Percentiles rank a stretch among this genome's conserved stretches.
phyloP scores from a whole-genome alignment of 2,888 invertebrate genomes.

The Hydraecia micacea region DNA sequence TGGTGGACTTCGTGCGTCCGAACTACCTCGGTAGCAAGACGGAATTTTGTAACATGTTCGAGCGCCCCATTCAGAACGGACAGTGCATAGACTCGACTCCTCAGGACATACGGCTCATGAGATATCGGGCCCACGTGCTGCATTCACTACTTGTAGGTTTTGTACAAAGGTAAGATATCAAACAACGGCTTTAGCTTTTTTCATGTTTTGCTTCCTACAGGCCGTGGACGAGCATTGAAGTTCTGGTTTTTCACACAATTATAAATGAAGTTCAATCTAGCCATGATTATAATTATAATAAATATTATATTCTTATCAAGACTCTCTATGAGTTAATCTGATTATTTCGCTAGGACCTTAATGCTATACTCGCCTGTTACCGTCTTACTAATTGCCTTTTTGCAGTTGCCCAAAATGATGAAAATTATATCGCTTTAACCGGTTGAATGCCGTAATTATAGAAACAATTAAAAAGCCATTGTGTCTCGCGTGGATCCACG shows the following conservation, averaged over 20 bases:
- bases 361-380: background rate
- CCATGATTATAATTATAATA: background rate
- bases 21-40: constrained; percentile 99
- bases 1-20: constrained; percentile 99
- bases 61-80: constrained; percentile 99
- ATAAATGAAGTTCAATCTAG: background rate
- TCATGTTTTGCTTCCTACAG: background rate
- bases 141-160: constrained; percentile 98
- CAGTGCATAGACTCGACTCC: constrained; percentile 99
- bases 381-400: background rate
- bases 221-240: background rate
- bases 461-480: no score
- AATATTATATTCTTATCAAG: background rate
- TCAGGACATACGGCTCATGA: constrained; percentile 97
- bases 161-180: constrained; percentile 94
- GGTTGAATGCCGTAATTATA: no score
- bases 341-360: background rate
- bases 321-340: background rate
- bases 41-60: constrained; percentile 99
- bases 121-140: constrained; percentile 98
- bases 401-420: background rate
- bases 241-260: background rate
- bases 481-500: no score
- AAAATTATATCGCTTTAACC: background rate
- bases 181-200: background rate